Conservation (phyloP, 2,888 invertebrate genomes). For the Agonopterix heracliana region DNA sequence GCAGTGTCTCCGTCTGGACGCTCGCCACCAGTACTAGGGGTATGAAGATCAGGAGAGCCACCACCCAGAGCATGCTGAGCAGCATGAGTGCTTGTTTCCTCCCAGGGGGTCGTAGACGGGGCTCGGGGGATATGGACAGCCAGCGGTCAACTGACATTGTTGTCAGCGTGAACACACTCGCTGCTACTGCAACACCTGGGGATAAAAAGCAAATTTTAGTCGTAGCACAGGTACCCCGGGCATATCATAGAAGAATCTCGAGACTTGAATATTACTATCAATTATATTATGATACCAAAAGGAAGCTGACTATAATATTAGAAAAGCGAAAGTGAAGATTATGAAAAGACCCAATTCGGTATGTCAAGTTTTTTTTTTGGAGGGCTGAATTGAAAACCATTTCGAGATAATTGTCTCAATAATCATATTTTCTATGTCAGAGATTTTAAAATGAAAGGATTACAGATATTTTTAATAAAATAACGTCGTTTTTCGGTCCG, state of each 20-base stretch:
- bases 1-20: conserved; percentile 52
- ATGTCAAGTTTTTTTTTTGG: too few species aligned
- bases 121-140: conserved; percentile 81
- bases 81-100: conserved; percentile 78
- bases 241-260: neutral
- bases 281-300: neutral
- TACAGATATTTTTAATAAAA: too few species aligned
- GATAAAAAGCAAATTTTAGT: conserved; percentile 1
- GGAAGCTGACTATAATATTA: neutral
- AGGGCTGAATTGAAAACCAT: too few species aligned
- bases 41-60: conserved; percentile 80
- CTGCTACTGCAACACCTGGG: conserved; percentile 83
- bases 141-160: conserved; percentile 88
- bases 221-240: neutral
- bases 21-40: conserved; percentile 77
- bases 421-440: too few species aligned
- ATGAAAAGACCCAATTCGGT: too few species aligned
- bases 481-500: too few species aligned
- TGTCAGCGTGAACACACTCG: conserved; percentile 86
- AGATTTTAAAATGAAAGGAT: too few species aligned
- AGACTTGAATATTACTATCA: neutral
- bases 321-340: neutral
- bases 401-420: too few species aligned
- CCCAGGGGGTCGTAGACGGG: conserved; percentile 77
- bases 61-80: conserved; percentile 80